Evolutionary conservation across 1,140 invertebrate genomes (phyloP), one percentile per base, ranked within the genome.

Genomic region (Vollenhovia emeryi): DNA sequence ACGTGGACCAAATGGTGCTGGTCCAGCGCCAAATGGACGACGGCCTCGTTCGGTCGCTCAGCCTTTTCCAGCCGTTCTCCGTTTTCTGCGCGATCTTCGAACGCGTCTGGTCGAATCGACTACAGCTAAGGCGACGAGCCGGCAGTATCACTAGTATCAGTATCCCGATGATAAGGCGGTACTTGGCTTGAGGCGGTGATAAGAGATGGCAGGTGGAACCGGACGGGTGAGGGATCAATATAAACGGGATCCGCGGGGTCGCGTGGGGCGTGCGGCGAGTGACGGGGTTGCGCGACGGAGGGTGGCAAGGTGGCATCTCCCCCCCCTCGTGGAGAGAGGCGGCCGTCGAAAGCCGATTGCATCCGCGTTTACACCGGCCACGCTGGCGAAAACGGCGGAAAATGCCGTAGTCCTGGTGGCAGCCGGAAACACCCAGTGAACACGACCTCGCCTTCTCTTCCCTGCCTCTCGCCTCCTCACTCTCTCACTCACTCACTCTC

Each of bases 191-290:
- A 24, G 9, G 15, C 8, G 64, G 78, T 68, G 85, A 75, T 87
- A 82, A 91, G 89, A 93, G 92, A 93, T 93, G 93, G 93, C 92
- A 92, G 91, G 88, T 92, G 78, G 64, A 88, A 89, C 24, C 36
- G 45, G 24, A 30, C 52, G 33, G 48, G 62, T 33, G 57, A 79
- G 85, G 83, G 85, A 90, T 90, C 89, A 89, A 90, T 90, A 90
- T 73, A n/a, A 69, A 74, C 73, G 30, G 75, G 13, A 55, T 55
- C 45, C 33, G 60, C 30, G 27, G 18, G 21, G 69, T 48, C 30
- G n/a, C n/a, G 79, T 6, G 45, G 8, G 60, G 64, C 33, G 79
- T 15, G 13, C 6, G 62, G 64, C 71, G 33, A 82, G 90, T 86
- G 91, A 91, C 90, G 89, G 91, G 93, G 92, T 91, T 88, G 85